Percentiles rank a stretch among this genome's conserved stretches.
These are phyloP conservation scores for Saguinus imperator DNA, from an alignment of 2,113 vertebrate species.

Conservation along the genomic window DNA sequence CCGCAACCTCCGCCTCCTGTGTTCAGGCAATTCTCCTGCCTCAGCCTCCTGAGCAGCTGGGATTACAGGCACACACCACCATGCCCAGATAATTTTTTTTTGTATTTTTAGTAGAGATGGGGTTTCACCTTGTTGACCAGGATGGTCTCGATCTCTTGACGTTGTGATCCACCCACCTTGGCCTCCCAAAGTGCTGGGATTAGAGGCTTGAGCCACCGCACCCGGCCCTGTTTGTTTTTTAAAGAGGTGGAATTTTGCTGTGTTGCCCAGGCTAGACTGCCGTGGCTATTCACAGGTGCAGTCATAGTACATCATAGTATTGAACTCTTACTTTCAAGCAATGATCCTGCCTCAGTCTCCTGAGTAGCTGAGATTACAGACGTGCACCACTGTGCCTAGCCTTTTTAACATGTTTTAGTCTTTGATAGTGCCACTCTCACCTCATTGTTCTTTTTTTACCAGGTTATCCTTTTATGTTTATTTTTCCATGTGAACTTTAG, in stretches of 20 bases:
- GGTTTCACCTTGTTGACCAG: too few relatives aligned
- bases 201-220: too few relatives aligned
- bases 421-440: neutral
- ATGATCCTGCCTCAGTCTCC: neutral
- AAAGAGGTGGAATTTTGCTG: neutral
- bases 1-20: too few relatives aligned
- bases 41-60: too few relatives aligned
- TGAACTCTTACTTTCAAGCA: neutral
- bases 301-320: neutral
- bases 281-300: neutral
- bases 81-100: too few relatives aligned
- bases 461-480: neutral
- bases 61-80: too few relatives aligned
- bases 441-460: neutral
- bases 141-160: too few relatives aligned
- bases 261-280: neutral
- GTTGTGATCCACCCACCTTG: too few relatives aligned
- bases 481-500: slow-evolving; percentile 26
- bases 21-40: too few relatives aligned
- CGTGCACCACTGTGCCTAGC: neutral
- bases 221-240: neutral
- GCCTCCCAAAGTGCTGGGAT: too few relatives aligned
- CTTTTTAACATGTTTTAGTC: neutral
- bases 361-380: neutral
- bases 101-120: too few relatives aligned